Conservation (phyloP, 53 echinoderm and acorn worm species). For the Hippasteria phrygiana region DNA sequence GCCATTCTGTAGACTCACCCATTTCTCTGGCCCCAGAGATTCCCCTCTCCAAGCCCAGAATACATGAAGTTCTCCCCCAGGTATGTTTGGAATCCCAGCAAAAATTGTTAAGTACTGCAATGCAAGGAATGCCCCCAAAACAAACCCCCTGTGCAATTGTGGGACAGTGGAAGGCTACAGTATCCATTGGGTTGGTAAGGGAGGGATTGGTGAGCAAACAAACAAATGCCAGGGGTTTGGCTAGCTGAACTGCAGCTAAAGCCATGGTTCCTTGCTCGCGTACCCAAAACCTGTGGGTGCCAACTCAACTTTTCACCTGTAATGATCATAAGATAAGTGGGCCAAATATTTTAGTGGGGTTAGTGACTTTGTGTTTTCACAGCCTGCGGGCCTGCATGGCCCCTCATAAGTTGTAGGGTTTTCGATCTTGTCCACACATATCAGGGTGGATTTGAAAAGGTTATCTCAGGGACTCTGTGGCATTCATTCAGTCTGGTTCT, state of each 20-base stretch:
- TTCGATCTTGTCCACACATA: constrained; percentile 3
- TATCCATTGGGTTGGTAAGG: constrained; percentile 46
- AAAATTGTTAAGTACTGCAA: constrained; percentile 43
- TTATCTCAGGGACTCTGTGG: constrained; percentile 28
- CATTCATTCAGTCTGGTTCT: constrained; percentile 18
- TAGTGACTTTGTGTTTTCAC: constrained; percentile 54
- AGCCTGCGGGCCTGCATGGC: constrained; percentile 17
- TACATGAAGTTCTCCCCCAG: constrained; percentile 1
- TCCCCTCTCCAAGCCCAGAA: neutral
- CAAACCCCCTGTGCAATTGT: constrained; percentile 23
- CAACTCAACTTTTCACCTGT: constrained; percentile 24
- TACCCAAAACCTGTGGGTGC: constrained; percentile 14
- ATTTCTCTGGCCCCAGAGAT: no score
- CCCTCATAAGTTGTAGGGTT: constrained; percentile 11
- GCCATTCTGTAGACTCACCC: no score
- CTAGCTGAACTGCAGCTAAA: no score
- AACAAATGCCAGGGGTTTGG: constrained; percentile 29
- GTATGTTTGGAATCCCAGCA: constrained; percentile 40
- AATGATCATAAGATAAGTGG: constrained; percentile 43
- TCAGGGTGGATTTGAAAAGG: constrained; percentile 13
- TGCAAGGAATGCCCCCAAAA: constrained; percentile 54
- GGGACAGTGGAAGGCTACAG: constrained; percentile 51
- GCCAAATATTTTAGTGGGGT: constrained; percentile 59
- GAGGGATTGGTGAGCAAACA: constrained; percentile 42
- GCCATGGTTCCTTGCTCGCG: neutral